Percentiles rank a stretch among this genome's conserved stretches.
Conservation (phyloP, 92 coral and sea anemone genomes). For the Montipora capitata region DNA sequence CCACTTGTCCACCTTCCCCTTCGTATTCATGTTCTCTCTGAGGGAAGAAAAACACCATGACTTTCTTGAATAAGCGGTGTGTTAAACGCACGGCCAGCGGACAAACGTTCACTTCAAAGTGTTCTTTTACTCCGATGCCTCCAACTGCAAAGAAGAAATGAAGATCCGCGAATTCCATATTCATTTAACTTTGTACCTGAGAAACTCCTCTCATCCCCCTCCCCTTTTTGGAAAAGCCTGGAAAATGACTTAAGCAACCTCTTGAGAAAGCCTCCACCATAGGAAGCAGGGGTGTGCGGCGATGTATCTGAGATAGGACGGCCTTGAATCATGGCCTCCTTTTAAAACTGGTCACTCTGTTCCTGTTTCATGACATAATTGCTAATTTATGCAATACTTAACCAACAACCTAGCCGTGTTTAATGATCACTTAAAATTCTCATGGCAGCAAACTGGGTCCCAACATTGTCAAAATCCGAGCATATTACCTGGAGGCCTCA, state of each 20-base stretch:
- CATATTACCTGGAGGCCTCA: slow-evolving; percentile 96
- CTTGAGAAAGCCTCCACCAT: too few species aligned
- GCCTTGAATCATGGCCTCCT: too few species aligned
- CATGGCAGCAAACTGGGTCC: not conserved
- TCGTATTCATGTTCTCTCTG: slow-evolving; percentile 95
- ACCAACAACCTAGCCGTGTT: too few species aligned
- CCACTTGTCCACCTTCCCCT: slow-evolving; percentile 86
- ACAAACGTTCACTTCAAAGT: slow-evolving; percentile 98
- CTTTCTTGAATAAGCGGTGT: slow-evolving; percentile 86
- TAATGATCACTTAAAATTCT: too few species aligned
- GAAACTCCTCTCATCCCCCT: not conserved
- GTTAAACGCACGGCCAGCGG: slow-evolving; percentile 96
- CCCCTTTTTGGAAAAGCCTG: too few species aligned
- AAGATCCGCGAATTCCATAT: not conserved
- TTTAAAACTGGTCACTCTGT: too few species aligned
- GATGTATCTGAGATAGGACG: too few species aligned
- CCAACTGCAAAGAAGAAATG: slow-evolving; percentile 77
- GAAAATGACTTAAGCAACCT: too few species aligned
- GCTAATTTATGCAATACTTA: too few species aligned
- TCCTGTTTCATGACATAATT: too few species aligned
- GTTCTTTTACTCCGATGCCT: slow-evolving; percentile 98
- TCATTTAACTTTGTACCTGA: too few species aligned
- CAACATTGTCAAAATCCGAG: not conserved
- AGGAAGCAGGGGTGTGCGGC: too few species aligned
- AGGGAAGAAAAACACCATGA: slow-evolving; percentile 98